phyloP scores from a whole-genome alignment of 1,140 invertebrate genomes.

The Sitobion miscanthi region DNA sequence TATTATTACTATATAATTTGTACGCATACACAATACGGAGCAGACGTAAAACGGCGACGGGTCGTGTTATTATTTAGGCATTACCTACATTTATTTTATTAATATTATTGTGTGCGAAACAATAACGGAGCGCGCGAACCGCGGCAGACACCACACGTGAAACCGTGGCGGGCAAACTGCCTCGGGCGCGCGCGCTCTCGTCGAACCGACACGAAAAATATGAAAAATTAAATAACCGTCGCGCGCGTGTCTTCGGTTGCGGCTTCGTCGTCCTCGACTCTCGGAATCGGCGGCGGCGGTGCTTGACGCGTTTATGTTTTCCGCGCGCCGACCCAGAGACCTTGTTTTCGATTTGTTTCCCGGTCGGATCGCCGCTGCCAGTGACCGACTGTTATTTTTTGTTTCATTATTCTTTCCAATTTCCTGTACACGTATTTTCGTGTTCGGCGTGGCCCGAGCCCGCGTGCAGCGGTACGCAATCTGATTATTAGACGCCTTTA shows the following conservation, averaged over 20 bases:
- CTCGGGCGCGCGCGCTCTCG: background rate
- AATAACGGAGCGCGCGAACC: background rate
- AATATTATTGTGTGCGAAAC: background rate
- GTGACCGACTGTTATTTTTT: background rate
- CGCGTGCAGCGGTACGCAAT: background rate
- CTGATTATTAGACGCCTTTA: background rate
- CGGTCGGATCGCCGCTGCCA: background rate
- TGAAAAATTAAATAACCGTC: background rate
- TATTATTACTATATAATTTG: no score
- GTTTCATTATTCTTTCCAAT: background rate
- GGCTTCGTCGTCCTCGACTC: no score
- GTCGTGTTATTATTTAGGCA: background rate
- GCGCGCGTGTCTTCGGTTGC: background rate
- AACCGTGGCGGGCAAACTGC: background rate
- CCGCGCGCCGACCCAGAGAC: background rate
- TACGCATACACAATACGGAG: no score
- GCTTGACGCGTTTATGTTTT: background rate
- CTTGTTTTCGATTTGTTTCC: background rate
- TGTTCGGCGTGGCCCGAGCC: background rate
- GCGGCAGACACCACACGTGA: background rate
- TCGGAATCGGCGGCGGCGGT: no score
- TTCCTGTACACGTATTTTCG: background rate
- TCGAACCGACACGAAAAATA: background rate
- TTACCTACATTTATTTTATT: no score
- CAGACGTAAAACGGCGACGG: no score